phyloP scores from a whole-genome alignment of 2,797 vertebrate species.

The Onychomys torridus region DNA sequence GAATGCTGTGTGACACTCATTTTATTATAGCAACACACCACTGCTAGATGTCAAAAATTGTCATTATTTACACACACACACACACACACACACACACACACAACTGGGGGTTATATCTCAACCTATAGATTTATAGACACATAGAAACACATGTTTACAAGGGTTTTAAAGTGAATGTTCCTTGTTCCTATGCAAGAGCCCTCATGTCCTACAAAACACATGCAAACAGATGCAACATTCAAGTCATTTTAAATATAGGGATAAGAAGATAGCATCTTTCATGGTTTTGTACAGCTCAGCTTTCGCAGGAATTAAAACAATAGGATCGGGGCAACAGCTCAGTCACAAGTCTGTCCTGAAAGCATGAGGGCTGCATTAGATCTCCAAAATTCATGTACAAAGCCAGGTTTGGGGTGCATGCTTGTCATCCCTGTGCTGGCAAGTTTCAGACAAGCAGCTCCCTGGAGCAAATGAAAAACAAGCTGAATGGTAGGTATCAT shows the following conservation, averaged over 20 bases:
- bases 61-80: neutral
- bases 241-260: constrained; percentile 2
- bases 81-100: neutral
- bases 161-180: neutral
- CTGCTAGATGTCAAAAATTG: neutral
- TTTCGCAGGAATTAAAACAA: neutral
- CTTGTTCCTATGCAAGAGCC: neutral
- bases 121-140: neutral
- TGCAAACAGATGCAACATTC: neutral
- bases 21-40: neutral
- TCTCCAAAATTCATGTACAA: neutral
- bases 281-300: neutral
- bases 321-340: neutral
- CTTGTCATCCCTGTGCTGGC: neutral
- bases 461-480: neutral
- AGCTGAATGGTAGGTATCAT: neutral
- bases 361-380: neutral
- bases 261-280: neutral
- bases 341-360: neutral
- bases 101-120: neutral
- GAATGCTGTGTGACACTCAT: neutral
- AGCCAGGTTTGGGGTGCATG: neutral
- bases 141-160: neutral
- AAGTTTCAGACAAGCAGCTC: neutral
- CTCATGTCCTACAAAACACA: neutral